These are phyloP conservation scores for Gallinago media DNA, from an alignment of 2,113 vertebrate species.

Conservation along the genomic window DNA sequence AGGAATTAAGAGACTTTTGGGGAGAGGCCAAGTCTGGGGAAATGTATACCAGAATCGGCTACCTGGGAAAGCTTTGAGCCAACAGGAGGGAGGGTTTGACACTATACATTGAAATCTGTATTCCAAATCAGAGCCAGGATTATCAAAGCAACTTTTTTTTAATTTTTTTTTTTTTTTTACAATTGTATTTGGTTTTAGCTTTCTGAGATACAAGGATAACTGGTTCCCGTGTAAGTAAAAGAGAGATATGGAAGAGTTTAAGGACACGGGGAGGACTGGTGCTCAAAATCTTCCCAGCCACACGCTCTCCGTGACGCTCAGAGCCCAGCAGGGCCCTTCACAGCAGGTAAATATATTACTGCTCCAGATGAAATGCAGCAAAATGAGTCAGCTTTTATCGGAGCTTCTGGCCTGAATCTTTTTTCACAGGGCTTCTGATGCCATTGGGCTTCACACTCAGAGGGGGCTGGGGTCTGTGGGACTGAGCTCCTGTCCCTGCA, in stretches of 20 bases:
- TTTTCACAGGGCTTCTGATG: not conserved
- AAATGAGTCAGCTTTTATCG: constrained; percentile 32
- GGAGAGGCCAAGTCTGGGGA: not conserved
- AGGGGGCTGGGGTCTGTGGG: not conserved
- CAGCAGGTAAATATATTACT: not conserved
- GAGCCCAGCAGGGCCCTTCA: not conserved
- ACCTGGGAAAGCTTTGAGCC: not conserved
- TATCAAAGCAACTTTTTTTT: not conserved
- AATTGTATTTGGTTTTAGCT: not conserved
- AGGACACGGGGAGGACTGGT: not conserved
- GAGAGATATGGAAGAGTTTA: not conserved
- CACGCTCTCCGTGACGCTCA: not conserved
- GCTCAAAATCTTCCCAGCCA: not conserved
- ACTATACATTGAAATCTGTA: not conserved
- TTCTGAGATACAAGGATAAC: not conserved
- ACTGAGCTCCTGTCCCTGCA: not conserved
- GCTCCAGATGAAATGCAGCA: not conserved
- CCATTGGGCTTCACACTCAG: not conserved
- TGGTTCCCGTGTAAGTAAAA: not conserved
- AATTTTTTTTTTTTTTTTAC: not conserved
- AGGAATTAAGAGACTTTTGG: not conserved
- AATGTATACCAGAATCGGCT: not conserved
- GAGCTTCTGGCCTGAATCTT: not conserved
- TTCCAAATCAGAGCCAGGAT: not conserved
- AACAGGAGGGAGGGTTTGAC: not conserved